Conservation (phyloP, 2,797 vertebrate species). For the Hydrocynus forskahlii region DNA sequence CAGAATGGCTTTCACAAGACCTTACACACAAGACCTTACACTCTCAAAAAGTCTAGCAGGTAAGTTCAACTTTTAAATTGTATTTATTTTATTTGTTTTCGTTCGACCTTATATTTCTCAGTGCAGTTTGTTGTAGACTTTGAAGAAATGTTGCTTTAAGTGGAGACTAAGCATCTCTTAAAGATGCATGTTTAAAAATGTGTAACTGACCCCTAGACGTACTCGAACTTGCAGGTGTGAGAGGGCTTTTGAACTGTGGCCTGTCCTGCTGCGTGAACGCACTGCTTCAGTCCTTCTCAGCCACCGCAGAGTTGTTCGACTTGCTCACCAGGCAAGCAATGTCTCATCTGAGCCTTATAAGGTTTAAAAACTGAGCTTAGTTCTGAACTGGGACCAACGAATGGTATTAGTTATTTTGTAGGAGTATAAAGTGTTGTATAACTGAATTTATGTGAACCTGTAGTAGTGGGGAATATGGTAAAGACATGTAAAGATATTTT, state of each 20-base stretch:
- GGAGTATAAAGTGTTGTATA: too few species aligned
- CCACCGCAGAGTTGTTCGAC: slow-evolving; percentile 70
- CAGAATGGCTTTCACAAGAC: neutral
- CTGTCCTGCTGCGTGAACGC: slow-evolving; percentile 78
- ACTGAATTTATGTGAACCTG: too few species aligned
- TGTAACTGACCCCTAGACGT: too few species aligned
- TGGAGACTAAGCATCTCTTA: neutral
- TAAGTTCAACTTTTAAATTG: neutral
- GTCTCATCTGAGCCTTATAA: too few species aligned
- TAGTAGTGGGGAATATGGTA: too few species aligned
- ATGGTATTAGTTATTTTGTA: neutral
- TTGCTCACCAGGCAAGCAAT: slow-evolving; percentile 68
- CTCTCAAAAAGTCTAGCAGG: neutral
- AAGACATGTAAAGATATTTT: too few species aligned
- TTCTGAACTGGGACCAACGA: neutral
- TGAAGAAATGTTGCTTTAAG: neutral
- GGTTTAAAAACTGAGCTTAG: neutral
- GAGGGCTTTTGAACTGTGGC: slow-evolving; percentile 70
- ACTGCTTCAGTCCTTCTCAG: slow-evolving; percentile 75
- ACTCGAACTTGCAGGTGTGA: slow-evolving; percentile 56
- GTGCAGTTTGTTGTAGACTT: too few species aligned
- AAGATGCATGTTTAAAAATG: neutral
- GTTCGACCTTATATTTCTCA: too few species aligned
- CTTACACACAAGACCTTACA: too few species aligned
- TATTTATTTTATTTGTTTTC: too few species aligned